Percentiles rank a stretch among this genome's conserved stretches.
Conservation (phyloP, 2,113 vertebrate species). For the Dendrocopos noguchii region DNA sequence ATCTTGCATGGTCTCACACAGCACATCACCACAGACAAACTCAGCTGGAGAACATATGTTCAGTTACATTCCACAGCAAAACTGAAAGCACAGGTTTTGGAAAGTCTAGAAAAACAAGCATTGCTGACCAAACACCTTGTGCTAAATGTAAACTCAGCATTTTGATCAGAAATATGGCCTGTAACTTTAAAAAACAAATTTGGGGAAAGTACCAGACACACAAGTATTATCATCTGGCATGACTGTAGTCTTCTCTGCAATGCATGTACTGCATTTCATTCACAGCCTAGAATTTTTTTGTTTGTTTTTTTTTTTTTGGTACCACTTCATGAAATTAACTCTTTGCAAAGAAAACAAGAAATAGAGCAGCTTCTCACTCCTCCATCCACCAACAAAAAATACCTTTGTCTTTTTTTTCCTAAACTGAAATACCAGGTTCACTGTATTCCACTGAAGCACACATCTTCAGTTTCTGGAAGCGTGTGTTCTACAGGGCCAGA, state of each 20-base stretch:
- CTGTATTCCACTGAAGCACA: background rate
- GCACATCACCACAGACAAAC: accelerated
- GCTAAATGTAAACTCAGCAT: background rate
- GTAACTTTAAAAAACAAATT: background rate
- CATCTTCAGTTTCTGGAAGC: no score
- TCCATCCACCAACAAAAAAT: background rate
- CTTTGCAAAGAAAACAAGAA: background rate
- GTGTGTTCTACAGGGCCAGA: background rate
- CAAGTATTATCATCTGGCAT: background rate
- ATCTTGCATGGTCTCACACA: background rate
- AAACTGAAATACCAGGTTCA: background rate
- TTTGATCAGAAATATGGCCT: background rate
- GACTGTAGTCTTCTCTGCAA: background rate
- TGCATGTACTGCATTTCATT: accelerated
- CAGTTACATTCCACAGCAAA: background rate
- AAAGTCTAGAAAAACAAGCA: background rate
- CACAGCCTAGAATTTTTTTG: background rate
- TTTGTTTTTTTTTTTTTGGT: background rate
- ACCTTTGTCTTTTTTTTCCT: background rate
- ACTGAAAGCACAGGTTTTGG: background rate
- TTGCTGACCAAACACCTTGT: background rate
- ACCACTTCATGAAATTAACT: background rate
- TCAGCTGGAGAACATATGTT: background rate
- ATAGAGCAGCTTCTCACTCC: background rate
- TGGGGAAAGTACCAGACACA: background rate